phyloP scores from a whole-genome alignment of 2,888 invertebrate genomes.

The Agriotes lineatus region DNA sequence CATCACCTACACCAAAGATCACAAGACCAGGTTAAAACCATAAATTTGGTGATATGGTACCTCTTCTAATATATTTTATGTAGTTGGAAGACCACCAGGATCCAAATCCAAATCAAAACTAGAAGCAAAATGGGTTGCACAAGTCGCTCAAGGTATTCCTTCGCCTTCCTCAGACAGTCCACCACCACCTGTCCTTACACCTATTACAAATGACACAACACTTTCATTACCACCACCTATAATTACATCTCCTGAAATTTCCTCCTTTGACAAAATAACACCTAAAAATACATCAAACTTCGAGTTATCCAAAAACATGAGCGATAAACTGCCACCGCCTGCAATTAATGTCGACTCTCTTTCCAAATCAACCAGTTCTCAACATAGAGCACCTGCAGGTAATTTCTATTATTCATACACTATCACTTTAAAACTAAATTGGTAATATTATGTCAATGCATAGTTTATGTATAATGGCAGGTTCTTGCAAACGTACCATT shows the following conservation, averaged over 20 bases:
- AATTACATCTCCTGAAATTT: neutral
- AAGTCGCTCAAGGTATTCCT: constrained; percentile 62
- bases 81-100: constrained; percentile 69
- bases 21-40: constrained; percentile 60
- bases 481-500: too few relatives aligned
- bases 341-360: neutral
- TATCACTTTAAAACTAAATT: too few relatives aligned
- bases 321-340: neutral
- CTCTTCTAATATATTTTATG: constrained; percentile 32
- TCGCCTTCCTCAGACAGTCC: constrained; percentile 48
- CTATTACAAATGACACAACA: constrained; percentile 41
- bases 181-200: constrained; percentile 45
- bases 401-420: too few relatives aligned
- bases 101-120: constrained; percentile 59
- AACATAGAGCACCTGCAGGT: constrained; percentile 9
- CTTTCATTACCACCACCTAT: constrained; percentile 33
- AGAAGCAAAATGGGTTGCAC: constrained; percentile 61
- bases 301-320: constrained; percentile 2
- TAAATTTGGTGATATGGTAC: neutral
- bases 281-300: constrained; percentile 30
- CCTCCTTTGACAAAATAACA: constrained; percentile 17
- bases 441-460: too few relatives aligned
- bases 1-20: constrained; percentile 67
- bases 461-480: too few relatives aligned
- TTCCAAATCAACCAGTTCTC: constrained; percentile 2